phyloP scores from a whole-genome alignment of 2,113 vertebrate species.

The Spea multiplicata region DNA sequence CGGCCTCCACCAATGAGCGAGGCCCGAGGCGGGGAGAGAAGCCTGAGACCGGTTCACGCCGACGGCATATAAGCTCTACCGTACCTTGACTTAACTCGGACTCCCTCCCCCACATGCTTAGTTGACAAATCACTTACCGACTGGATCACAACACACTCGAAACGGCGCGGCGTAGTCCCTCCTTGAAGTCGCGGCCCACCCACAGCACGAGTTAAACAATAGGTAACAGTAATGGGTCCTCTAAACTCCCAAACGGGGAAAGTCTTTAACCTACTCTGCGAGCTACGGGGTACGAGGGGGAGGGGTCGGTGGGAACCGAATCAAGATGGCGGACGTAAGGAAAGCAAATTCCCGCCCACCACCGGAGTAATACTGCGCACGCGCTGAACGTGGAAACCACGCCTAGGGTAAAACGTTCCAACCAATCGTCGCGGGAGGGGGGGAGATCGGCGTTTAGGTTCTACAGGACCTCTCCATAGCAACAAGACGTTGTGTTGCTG shows the following conservation, averaged over 20 bases:
- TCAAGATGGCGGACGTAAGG: conserved; percentile 41
- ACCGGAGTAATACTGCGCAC: not conserved
- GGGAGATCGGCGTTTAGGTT: not conserved
- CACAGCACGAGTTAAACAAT: not conserved
- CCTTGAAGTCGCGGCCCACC: not conserved
- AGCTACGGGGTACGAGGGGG: conserved; percentile 13
- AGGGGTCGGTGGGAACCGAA: conserved; percentile 16
- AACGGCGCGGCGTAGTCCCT: too few relatives aligned
- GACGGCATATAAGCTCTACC: not conserved
- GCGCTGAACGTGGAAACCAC: not conserved
- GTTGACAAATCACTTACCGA: too few relatives aligned
- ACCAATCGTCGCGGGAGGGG: not conserved
- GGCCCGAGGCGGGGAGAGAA: conserved; percentile 37
- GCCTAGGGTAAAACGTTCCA: not conserved
- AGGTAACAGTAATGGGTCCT: not conserved
- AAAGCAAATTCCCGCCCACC: conserved; percentile 4
- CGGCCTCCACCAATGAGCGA: conserved; percentile 77
- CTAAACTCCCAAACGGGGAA: too few relatives aligned
- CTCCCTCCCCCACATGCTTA: too few relatives aligned
- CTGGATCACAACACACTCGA: too few relatives aligned
- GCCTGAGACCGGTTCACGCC: conserved; percentile 27
- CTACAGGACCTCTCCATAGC: not conserved
- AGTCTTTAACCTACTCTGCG: not conserved
- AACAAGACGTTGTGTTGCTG: not conserved
- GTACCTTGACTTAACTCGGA: too few relatives aligned